Evolutionary conservation across 1,140 invertebrate genomes (phyloP).

Genomic region (Brachystomella parvula): DNA sequence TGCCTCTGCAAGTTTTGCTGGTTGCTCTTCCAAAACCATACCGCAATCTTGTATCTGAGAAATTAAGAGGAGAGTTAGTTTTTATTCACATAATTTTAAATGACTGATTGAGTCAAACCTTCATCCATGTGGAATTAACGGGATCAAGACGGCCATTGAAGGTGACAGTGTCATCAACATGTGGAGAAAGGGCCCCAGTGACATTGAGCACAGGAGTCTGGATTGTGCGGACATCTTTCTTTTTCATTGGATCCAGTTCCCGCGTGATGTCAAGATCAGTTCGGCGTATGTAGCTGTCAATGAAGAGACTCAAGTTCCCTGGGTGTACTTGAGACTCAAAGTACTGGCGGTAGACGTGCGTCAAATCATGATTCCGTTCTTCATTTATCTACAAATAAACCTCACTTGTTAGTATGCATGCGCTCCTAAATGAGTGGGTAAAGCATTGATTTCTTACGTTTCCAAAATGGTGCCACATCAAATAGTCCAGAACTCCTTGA

Average conservation of each 20-base stretch:
- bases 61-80: conserved; percentile 10
- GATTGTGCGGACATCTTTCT: conserved; percentile 57
- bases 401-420: conserved; percentile 1
- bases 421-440: too few relatives aligned
- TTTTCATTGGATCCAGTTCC: conserved; percentile 62
- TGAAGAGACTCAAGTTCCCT: conserved; percentile 86
- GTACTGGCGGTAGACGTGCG: conserved; percentile 85
- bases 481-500: conserved; percentile 88
- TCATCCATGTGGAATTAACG: conserved; percentile 94
- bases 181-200: conserved; percentile 85
- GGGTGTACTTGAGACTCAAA: conserved; percentile 89
- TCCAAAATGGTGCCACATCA: conserved; percentile 99
- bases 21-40: conserved; percentile 97
- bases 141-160: conserved; percentile 94
- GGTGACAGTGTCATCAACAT: conserved; percentile 95
- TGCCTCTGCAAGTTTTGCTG: conserved; percentile 94
- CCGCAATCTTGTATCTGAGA: conserved; percentile 88
- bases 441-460: conserved; percentile 52
- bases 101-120: conserved; percentile 51
- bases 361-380: conserved; percentile 85
- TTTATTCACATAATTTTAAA: not conserved
- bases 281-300: conserved; percentile 87
- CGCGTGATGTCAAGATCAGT: conserved; percentile 79
- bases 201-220: conserved; percentile 87
- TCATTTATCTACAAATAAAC: conserved; percentile 63